phyloP scores from a whole-genome alignment of 2,888 invertebrate genomes.

The Deilephila porcellus region DNA sequence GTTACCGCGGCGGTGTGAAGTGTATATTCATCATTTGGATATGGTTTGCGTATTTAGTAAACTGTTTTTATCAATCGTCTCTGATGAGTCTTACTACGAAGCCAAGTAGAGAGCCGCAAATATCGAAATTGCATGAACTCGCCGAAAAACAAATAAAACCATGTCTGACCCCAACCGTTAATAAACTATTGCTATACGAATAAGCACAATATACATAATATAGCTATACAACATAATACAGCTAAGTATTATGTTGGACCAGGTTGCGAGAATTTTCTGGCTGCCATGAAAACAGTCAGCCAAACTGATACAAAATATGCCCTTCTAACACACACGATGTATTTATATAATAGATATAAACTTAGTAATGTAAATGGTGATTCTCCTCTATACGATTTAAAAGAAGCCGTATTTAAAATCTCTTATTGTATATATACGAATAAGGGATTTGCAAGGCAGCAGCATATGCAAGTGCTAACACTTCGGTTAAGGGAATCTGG shows the following conservation, averaged over 20 bases:
- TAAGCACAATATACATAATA: too few species aligned
- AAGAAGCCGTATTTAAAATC: background rate
- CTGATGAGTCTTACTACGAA: constrained; percentile 21
- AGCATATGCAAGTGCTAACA: background rate
- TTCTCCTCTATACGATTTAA: background rate
- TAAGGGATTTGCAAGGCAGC: constrained; percentile 36
- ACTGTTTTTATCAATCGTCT: constrained; percentile 30
- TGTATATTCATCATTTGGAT: constrained; percentile 16
- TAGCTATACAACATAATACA: too few species aligned
- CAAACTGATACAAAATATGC: constrained; percentile 12
- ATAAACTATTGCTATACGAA: background rate
- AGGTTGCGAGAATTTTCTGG: background rate
- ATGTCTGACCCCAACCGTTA: background rate
- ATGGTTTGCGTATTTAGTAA: constrained; percentile 21
- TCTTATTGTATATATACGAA: constrained; percentile 30
- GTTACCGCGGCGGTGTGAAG: background rate
- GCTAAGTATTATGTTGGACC: background rate
- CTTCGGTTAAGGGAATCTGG: constrained; percentile 5
- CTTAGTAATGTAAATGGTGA: constrained; percentile 19
- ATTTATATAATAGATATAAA: background rate
- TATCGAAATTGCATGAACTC: background rate
- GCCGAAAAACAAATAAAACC: background rate
- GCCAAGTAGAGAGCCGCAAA: background rate
- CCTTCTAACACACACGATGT: background rate
- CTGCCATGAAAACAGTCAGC: constrained; percentile 1